Base-by-base conservation (phyloP, 2,888 invertebrate species). In the Chesias legatella region DNA sequence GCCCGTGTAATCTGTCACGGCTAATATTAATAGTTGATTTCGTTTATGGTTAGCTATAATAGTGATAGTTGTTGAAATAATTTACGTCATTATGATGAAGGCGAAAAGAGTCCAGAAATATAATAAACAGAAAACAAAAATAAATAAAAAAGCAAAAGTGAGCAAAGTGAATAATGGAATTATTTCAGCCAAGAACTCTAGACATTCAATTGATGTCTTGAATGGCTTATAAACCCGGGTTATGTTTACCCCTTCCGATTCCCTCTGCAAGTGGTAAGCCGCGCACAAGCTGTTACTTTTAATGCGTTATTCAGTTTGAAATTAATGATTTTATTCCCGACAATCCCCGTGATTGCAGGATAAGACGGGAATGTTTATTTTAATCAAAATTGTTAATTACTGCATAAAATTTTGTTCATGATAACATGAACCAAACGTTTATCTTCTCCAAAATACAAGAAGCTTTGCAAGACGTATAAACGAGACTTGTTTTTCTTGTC, bases 201-300 rank as follows among this genome's bases (percentile, higher is more conserved):
- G 9, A 20, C 21, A 34, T 27, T 26, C 32, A 45, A 36, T 40
- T 33, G 23, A 33, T 39, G 38, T 42, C 38, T 25, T 29, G 34
- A 45, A 42, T 43, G 42, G 31, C 33, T 44, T 34, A 35, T 35
- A 36, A 38, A 42, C 42, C 36, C 42, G 10, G 10, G 23, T 24
- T 42, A 39, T 48, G 36, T 38, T 45, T 48, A 45, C 44, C 40
- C 44, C 38, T 36, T 40, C 6, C 39, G 28, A 20, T 29, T 33
- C 33, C 29, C 36, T 35, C 21, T 22, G 43, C 48, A 48, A 58
- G 58, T 54, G 63, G 60, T 62, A 67, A 69, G 64, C 64, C 66
- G 65, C 63, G 66, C 67, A 63, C 84, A 82, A 84, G 86, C 85
- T 86, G 85, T 86, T 86, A 86, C 86, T 79, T 86, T 86, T 84